Conservation (phyloP, 2,113 vertebrate species). For the Campylomormyrus tamandua region DNA sequence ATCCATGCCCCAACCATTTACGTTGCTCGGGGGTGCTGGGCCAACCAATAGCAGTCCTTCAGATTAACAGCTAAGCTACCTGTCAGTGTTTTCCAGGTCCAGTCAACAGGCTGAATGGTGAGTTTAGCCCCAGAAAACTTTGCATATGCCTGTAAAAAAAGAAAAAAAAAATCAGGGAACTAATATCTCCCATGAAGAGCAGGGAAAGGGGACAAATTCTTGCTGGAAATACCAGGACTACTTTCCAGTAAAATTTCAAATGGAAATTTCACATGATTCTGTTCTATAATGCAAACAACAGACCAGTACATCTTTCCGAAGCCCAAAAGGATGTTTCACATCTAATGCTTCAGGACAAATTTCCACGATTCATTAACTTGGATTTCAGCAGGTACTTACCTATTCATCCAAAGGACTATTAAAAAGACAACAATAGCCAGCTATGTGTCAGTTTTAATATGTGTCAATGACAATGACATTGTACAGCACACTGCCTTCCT, state of each 20-base stretch:
- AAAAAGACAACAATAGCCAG: neutral
- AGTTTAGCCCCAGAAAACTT: slow-evolving; percentile 84
- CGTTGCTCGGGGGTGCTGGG: neutral
- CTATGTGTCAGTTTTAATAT: neutral
- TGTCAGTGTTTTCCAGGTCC: slow-evolving; percentile 80
- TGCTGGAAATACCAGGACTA: neutral
- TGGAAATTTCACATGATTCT: neutral
- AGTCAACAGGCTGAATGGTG: slow-evolving; percentile 69
- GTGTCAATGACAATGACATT: neutral
- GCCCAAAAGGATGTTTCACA: neutral
- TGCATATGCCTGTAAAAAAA: slow-evolving; percentile 75
- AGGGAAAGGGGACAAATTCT: neutral
- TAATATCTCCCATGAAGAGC: neutral
- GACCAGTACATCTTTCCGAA: neutral
- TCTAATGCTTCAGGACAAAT: neutral
- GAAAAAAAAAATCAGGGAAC: neutral
- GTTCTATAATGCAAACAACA: neutral
- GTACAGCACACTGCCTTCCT: no score
- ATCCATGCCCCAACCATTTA: neutral
- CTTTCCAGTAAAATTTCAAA: neutral
- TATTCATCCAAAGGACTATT: neutral
- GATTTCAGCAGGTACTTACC: neutral
- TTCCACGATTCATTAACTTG: neutral
- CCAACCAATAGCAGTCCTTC: neutral
- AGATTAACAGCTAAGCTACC: slow-evolving; percentile 54